phyloP scores from a whole-genome alignment of 2,113 vertebrate genomes.

The Cynopterus brachyotis region DNA sequence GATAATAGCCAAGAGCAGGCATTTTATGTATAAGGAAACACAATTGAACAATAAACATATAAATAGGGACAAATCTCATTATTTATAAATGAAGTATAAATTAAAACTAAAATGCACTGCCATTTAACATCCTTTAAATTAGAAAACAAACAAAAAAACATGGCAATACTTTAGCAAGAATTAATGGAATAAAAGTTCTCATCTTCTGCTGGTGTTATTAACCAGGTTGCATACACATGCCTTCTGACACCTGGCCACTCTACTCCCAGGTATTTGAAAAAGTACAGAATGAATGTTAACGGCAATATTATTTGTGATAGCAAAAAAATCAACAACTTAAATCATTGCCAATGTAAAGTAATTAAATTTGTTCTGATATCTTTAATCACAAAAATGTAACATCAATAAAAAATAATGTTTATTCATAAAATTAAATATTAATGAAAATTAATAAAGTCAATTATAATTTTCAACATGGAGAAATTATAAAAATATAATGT shows the following conservation, averaged over 20 bases:
- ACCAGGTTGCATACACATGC: background rate
- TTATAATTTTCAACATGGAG: background rate
- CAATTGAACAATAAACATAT: background rate
- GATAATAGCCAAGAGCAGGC: background rate
- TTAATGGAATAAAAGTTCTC: background rate
- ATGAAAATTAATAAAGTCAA: background rate
- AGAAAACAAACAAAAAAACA: background rate
- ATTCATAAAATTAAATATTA: background rate
- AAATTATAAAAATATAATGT: background rate
- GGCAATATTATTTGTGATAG: background rate
- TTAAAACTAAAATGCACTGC: background rate
- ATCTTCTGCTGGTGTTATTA: background rate
- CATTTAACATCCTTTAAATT: background rate
- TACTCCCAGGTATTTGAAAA: background rate
- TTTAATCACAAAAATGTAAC: background rate
- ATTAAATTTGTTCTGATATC: background rate
- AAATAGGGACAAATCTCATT: background rate
- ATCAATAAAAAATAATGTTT: background rate
- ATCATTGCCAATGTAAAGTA: background rate
- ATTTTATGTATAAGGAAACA: background rate
- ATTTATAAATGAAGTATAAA: background rate
- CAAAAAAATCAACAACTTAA: background rate
- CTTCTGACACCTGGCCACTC: background rate
- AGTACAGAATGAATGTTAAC: background rate
- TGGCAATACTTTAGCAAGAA: background rate